Percentiles rank a stretch among this genome's conserved stretches.
Conservation (phyloP, 2,113 vertebrate species). For the Balaeniceps rex region DNA sequence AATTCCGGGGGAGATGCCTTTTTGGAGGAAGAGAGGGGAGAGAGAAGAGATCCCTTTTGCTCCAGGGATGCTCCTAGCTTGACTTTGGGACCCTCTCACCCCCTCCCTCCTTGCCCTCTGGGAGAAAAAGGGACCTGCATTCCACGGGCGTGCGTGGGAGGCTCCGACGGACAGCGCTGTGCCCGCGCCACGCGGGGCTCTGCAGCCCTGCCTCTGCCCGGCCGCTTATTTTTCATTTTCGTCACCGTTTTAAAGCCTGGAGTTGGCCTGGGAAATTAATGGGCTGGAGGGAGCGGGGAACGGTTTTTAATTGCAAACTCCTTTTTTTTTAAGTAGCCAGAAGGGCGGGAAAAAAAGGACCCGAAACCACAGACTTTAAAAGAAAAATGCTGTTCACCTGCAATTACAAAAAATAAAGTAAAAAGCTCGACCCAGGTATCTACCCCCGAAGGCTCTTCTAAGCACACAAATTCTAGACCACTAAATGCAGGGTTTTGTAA, state of each 20-base stretch:
- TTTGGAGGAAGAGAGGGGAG: background rate
- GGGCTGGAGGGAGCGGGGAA: background rate
- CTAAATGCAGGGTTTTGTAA: background rate
- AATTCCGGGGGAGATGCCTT: accelerated
- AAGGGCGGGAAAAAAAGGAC: background rate
- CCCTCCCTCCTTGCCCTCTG: background rate
- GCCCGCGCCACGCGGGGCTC: background rate
- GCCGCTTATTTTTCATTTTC: background rate
- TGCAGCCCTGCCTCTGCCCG: background rate
- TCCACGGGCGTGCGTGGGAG: background rate
- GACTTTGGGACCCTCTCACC: background rate
- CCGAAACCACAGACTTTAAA: background rate
- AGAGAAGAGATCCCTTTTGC: background rate
- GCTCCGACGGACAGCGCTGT: background rate
- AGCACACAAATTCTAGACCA: background rate
- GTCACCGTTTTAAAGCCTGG: background rate
- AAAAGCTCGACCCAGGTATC: background rate
- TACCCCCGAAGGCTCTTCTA: background rate
- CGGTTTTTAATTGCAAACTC: background rate
- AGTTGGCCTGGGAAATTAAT: constrained; percentile 14
- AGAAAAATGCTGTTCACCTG: background rate
- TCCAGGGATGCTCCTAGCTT: background rate
- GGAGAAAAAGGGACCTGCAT: background rate
- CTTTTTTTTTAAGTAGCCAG: background rate
- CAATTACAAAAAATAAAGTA: background rate